Evolutionary conservation across 2,888 invertebrate genomes (phyloP).

Genomic region (Pharmacophagus antenor): DNA sequence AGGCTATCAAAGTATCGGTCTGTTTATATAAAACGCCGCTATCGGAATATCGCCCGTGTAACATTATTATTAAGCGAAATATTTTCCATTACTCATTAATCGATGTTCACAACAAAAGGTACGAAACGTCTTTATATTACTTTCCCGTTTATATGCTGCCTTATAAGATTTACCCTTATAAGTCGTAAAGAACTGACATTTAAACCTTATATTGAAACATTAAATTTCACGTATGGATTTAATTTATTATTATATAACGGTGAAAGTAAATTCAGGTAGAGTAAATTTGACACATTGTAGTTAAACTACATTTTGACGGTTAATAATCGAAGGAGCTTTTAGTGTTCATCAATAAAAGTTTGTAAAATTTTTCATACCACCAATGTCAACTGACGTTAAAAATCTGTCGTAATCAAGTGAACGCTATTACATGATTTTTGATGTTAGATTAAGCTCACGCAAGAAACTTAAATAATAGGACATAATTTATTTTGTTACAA

Average conservation of each 20-base stretch:
- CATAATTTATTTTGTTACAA: too few species aligned
- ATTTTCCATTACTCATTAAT: conserved; percentile 15
- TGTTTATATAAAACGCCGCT: conserved; percentile 43
- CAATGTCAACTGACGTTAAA: too few species aligned
- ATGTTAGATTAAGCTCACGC: too few species aligned
- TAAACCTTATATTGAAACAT: conserved; percentile 18
- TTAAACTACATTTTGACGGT: too few species aligned
- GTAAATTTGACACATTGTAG: too few species aligned
- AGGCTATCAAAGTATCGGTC: conserved; percentile 35
- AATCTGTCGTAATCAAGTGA: too few species aligned
- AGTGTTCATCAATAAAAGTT: too few species aligned
- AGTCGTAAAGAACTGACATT: conserved; percentile 27
- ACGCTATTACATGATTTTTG: too few species aligned
- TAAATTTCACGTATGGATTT: background rate
- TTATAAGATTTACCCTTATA: conserved; percentile 17
- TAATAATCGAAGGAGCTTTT: too few species aligned
- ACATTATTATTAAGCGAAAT: conserved; percentile 12
- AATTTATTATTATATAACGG: background rate
- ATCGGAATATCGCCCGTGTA: conserved; percentile 16
- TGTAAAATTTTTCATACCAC: too few species aligned
- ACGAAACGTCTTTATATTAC: conserved; percentile 27
- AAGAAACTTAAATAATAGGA: too few species aligned
- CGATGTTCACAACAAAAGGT: conserved; percentile 22
- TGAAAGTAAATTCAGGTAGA: background rate
- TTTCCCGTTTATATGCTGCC: conserved; percentile 16